Conservation (phyloP, 2,113 vertebrate genomes). For the Jacana jacana region DNA sequence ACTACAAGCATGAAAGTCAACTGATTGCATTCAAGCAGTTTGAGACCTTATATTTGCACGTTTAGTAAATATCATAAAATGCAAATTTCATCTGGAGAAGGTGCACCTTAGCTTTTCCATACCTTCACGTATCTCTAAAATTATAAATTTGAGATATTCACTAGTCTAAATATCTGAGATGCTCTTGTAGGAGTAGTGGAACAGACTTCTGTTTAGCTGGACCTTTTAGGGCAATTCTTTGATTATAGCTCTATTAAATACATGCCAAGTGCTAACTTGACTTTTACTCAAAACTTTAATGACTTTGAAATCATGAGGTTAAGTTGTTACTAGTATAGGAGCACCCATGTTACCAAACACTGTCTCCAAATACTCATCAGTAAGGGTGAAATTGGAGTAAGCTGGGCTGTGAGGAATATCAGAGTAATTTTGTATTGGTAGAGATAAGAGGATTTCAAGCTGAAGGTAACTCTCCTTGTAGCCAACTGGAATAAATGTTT, state of each 20-base stretch:
- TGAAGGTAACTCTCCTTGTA: background rate
- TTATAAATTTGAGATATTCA: background rate
- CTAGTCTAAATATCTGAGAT: background rate
- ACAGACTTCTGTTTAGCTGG: background rate
- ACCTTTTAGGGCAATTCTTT: background rate
- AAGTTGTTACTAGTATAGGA: background rate
- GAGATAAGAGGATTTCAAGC: background rate
- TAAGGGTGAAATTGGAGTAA: constrained; percentile 11
- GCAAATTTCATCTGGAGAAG: background rate
- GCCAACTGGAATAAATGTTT: background rate
- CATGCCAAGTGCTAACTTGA: background rate
- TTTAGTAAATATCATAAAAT: background rate
- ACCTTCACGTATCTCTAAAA: background rate
- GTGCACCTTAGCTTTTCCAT: background rate
- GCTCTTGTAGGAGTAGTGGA: background rate
- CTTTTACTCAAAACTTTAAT: background rate
- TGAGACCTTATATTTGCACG: background rate
- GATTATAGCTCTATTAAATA: background rate
- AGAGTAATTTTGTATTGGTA: background rate
- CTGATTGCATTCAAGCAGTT: background rate
- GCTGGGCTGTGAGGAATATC: background rate
- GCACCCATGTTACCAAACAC: background rate
- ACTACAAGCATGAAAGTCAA: constrained; percentile 40
- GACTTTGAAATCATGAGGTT: background rate
- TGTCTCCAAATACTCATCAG: background rate